Conservation (phyloP, 2,113 vertebrate genomes). For the Tragelaphus scriptus region DNA sequence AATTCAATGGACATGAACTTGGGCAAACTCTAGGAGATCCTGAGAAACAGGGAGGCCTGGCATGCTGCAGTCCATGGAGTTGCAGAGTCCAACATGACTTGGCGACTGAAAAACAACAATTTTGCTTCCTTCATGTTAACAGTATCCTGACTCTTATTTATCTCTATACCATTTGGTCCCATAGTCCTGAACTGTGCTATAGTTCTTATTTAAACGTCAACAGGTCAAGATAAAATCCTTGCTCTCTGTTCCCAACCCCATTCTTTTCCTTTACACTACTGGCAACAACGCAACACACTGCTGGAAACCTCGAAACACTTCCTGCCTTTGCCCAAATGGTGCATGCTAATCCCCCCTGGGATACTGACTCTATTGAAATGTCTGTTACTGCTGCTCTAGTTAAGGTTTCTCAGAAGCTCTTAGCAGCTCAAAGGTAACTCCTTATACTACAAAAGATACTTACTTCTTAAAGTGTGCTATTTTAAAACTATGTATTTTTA, state of each 20-base stretch:
- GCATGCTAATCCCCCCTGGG: too few species aligned
- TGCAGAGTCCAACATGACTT: not conserved
- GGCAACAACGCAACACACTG: accelerated
- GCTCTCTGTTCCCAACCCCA: not conserved
- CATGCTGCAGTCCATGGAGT: not conserved
- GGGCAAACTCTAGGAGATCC: not conserved
- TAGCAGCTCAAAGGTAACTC: not conserved
- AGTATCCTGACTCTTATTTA: not conserved
- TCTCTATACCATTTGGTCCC: not conserved
- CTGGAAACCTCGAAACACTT: not conserved
- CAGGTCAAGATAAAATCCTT: not conserved
- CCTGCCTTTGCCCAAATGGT: not conserved
- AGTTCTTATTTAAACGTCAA: not conserved
- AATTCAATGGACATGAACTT: not conserved
- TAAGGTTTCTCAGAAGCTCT: not conserved
- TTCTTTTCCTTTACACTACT: not conserved
- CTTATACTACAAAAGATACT: not conserved
- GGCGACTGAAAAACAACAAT: not conserved
- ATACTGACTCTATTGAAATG: not conserved
- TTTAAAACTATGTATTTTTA: not conserved
- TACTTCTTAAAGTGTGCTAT: not conserved
- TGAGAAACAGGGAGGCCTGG: not conserved
- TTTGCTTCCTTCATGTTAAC: not conserved
- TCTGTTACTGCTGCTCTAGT: not conserved
- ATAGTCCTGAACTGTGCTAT: not conserved